phyloP scores from a whole-genome alignment of 2,888 invertebrate species.

The Apantesis nais region DNA sequence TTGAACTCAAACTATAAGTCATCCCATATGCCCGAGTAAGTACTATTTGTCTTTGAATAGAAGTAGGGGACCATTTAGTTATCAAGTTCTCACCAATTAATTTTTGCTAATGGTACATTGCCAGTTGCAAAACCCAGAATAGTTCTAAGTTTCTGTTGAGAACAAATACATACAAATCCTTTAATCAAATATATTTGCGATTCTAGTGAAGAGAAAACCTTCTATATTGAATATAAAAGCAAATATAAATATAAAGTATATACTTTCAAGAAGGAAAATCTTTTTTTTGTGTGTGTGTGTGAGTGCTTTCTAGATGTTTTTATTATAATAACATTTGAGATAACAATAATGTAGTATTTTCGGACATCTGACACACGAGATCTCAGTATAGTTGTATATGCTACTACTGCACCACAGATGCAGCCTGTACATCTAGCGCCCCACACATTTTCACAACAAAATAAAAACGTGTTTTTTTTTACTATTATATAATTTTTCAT shows the following conservation, averaged over 20 bases:
- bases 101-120: slow-evolving; percentile 73
- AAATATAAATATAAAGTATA: no score
- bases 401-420: no score
- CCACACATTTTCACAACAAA: no score
- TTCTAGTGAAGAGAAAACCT: neutral
- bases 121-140: slow-evolving; percentile 63
- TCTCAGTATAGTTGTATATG: no score
- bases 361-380: no score
- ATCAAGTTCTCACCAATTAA: slow-evolving; percentile 66
- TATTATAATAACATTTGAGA: no score
- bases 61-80: slow-evolving; percentile 55
- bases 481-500: no score
- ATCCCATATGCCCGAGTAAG: slow-evolving; percentile 51
- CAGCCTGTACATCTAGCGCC: no score
- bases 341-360: no score
- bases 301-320: no score
- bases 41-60: slow-evolving; percentile 66
- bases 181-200: slow-evolving; percentile 50
- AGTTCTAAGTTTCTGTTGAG: slow-evolving; percentile 52
- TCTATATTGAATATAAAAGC: no score
- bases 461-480: no score
- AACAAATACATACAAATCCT: slow-evolving; percentile 41
- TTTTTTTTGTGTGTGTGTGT: neutral
- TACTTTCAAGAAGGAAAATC: neutral
- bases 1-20: slow-evolving; percentile 59